Evolutionary conservation across 2,888 invertebrate species (phyloP), one percentile per base, ranked within the genome.

Genomic region (Chydorus sphaericus): DNA sequence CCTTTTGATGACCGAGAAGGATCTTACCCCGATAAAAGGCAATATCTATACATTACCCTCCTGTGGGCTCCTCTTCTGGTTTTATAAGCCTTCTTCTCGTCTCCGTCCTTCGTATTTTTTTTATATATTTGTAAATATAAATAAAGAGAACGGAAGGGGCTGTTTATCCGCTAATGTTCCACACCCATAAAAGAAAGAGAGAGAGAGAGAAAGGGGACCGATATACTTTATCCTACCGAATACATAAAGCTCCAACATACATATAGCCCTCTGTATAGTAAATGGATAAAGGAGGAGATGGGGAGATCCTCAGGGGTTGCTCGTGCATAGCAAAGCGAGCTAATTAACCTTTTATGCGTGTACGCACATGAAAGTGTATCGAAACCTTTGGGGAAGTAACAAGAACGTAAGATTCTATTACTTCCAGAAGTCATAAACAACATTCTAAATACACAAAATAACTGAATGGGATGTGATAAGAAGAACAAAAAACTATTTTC

Each of bases 331-430:
- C 23, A 20, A 44, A 44, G 44, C 44, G 44, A 23, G 44, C 44
- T 44, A 44, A 44, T 44, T 44, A 44, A 44, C 44, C 44, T 44
- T 44, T 44, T 44, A 44, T 44, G 44, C n/a, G 4, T 33, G 14
- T 33, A 33, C 14, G 14, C 14, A 8, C 14, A 33, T 33, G 14
- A 33, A 33, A 14, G 8, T 33, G 33, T 8, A 33, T 33, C 14
- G 33, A 33, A 33, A 33, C 8, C 33, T 33, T 33, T 33, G 33
- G n/a, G n/a, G n/a, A n/a, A n/a, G n/a, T n/a, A n/a, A n/a, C n/a
- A n/a, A n/a, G n/a, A n/a, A n/a, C n/a, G n/a, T n/a, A n/a, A n/a
- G n/a, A n/a, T n/a, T n/a, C n/a, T n/a, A n/a, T n/a, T n/a, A n/a
- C n/a, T n/a, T n/a, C n/a, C n/a, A n/a, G n/a, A n/a, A n/a, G n/a